phyloP scores from a whole-genome alignment of 2,888 invertebrate species.

The Sphecodes monilicornis region DNA sequence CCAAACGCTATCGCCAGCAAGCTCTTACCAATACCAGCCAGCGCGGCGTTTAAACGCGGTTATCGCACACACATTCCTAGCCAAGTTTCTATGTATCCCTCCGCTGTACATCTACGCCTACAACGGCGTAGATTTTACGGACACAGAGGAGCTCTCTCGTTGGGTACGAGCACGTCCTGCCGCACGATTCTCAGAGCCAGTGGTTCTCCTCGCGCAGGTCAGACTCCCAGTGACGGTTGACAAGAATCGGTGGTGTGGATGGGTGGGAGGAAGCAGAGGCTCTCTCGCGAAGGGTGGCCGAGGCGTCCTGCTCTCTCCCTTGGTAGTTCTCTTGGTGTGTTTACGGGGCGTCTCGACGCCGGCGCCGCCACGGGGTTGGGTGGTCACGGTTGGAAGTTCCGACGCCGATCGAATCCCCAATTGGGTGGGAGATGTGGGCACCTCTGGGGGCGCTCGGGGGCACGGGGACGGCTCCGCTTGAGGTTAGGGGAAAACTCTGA shows the following conservation, averaged over 20 bases:
- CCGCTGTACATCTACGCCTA: constrained; percentile 26
- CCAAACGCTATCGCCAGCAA: constrained; percentile 4
- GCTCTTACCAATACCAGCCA: constrained; percentile 2
- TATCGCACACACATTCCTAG: constrained; percentile 15
- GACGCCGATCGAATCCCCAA: constrained; percentile 80
- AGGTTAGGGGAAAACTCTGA: constrained; percentile 64
- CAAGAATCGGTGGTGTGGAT: constrained; percentile 40
- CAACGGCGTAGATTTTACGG: constrained; percentile 17
- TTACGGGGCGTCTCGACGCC: constrained; percentile 76
- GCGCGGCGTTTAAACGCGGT: constrained; percentile 29
- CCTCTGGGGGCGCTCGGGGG: constrained; percentile 59
- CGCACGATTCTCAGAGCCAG: constrained; percentile 57
- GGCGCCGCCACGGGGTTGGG: constrained; percentile 73
- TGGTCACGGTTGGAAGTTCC: constrained; percentile 70
- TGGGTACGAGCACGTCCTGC: constrained; percentile 43
- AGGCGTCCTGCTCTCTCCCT: constrained; percentile 36
- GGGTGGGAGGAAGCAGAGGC: not conserved
- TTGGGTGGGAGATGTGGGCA: constrained; percentile 74
- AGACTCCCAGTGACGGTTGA: constrained; percentile 61
- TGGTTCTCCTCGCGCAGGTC: constrained; percentile 70
- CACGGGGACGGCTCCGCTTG: constrained; percentile 53
- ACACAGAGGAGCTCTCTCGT: constrained; percentile 19
- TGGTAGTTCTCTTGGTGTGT: constrained; percentile 61
- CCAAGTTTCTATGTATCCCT: constrained; percentile 21
- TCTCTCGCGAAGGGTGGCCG: constrained; percentile 11